Base-by-base conservation (phyloP, 2,888 invertebrate species). In the Dynastes grantii region DNA sequence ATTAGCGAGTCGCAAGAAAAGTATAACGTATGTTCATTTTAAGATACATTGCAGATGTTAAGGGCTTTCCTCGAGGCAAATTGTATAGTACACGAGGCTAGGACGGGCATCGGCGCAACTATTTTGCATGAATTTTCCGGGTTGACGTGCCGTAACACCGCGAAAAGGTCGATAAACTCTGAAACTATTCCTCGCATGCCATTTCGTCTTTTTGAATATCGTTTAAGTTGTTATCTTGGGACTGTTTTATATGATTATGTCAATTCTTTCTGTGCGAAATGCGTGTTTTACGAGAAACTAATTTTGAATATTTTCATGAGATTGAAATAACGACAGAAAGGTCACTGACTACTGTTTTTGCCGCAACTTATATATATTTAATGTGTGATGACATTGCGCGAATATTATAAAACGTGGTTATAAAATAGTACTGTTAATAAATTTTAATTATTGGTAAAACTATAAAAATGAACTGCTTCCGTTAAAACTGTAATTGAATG, bases 41-140 rank as follows among this genome's bases (percentile, higher is more conserved):
- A 68, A 49, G 16, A 49, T 29, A 9, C 9, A 0, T 9, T 27
- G 13, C 22, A 68, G 45, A 68, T 22, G 49, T 22, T n/a, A 68
- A 27, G 67, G 29, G 29, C 22, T 45, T 55, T n/a, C 16, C 71
- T 71, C 16, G 9, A 32, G n/a, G 32, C 29, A 70, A 70, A 70
- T 55, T 70, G 32, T 51, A 70, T 70, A 55, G 53, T 53, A 32
- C 65, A n/a, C 13, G 29, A 22, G 22, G 49, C 51, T 22, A n/a
- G n/a, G 51, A n/a, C 51, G 9, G n/a, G n/a, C 51, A 51, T 51
- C n/a, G 49, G 40, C 27, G 13, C 53, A 49, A 27, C 51, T 51
- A 8, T 70, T 70, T 70, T 8, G 40, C 58, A 49, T 58, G 71
- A 71, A 71, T 71, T 71, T 70, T 70, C 53, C 53, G 70, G 29